Evolutionary conservation across 1,140 invertebrate species (phyloP).

Genomic region (Magallana angulata): DNA sequence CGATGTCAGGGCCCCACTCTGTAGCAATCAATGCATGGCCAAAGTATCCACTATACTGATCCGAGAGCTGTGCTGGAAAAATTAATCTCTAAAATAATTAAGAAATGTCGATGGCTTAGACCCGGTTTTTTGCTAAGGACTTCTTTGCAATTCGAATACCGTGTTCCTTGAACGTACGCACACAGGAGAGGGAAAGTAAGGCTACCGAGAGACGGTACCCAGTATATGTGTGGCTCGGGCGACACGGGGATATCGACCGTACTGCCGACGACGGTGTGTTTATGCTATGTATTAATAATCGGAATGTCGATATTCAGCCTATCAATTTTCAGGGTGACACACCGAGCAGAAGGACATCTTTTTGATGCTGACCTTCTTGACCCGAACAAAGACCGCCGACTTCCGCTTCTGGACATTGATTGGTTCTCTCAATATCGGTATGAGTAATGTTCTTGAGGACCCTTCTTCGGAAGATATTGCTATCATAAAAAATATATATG

Average conservation of each 20-base stretch:
- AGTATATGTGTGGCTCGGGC: background rate
- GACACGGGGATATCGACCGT: conserved; percentile 1
- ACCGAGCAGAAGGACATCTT: conserved; percentile 13
- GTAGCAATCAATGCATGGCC: background rate
- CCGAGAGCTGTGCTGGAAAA: background rate
- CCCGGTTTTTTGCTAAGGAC: background rate
- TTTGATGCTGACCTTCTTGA: background rate
- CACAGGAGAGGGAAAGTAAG: background rate
- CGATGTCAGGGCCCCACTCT: background rate
- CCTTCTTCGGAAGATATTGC: background rate
- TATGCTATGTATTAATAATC: background rate
- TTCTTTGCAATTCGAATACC: background rate
- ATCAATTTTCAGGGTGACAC: background rate
- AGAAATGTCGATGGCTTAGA: background rate
- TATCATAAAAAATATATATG: background rate
- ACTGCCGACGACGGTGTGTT: background rate
- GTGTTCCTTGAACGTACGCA: background rate
- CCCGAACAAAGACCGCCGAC: background rate
- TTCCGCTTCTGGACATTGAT: background rate
- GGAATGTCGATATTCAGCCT: conserved; percentile 4
- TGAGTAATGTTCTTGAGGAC: background rate
- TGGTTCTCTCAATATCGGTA: background rate
- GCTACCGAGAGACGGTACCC: background rate
- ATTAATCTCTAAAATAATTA: background rate
- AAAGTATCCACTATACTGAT: background rate